Percentiles rank a stretch among this genome's conserved stretches.
Conservation (phyloP, 2,797 vertebrate genomes). For the Margarornis squamiger region DNA sequence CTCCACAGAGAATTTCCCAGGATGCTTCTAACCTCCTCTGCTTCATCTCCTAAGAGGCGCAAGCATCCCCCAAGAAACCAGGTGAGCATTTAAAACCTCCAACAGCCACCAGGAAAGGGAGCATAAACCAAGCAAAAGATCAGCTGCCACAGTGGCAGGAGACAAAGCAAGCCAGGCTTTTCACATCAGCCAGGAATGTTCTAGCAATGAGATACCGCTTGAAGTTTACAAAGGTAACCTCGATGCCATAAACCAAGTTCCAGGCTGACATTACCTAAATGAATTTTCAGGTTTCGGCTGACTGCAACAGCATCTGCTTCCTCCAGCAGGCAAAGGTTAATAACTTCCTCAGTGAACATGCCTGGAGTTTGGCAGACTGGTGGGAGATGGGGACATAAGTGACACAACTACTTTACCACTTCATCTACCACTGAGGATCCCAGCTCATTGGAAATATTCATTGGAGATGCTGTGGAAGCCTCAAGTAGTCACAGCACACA, state of each 20-base stretch:
- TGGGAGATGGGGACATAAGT: background rate
- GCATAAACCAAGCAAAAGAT: slow-evolving; percentile 62
- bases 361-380: background rate
- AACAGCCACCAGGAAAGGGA: slow-evolving; percentile 58
- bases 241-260: background rate
- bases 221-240: background rate
- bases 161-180: background rate
- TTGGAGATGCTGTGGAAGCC: background rate
- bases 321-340: background rate
- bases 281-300: background rate
- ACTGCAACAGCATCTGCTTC: background rate
- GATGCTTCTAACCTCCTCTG: slow-evolving; percentile 30
- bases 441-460: background rate
- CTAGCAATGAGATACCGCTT: background rate
- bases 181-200: background rate
- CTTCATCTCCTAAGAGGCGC: slow-evolving; percentile 34
- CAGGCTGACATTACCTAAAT: background rate
- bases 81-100: slow-evolving; percentile 56
- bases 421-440: background rate
- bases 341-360: background rate
- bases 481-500: background rate
- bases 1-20: slow-evolving; percentile 23
- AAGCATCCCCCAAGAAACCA: slow-evolving; percentile 66
- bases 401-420: background rate
- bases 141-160: slow-evolving; percentile 31